Conservation (phyloP, 2,888 invertebrate genomes). For the Merodon equestris region DNA sequence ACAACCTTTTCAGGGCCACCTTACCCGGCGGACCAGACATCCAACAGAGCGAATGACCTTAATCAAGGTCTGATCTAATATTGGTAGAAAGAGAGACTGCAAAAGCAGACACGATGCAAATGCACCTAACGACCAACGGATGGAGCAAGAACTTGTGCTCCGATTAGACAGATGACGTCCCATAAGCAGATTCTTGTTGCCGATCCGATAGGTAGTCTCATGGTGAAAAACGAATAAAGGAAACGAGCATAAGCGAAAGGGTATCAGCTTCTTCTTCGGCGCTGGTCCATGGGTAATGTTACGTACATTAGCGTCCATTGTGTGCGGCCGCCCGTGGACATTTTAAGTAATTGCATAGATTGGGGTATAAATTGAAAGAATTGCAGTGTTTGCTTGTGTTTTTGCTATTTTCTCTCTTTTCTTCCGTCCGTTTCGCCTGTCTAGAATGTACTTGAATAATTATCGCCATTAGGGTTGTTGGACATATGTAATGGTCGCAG, state of each 20-base stretch:
- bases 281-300: conserved; percentile 8
- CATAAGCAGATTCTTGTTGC: conserved; percentile 44
- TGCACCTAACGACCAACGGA: conserved; percentile 52
- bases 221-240: neutral
- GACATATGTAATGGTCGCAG: conserved; percentile 27
- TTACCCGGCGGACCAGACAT: conserved; percentile 55
- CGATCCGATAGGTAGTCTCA: neutral
- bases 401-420: conserved; percentile 6
- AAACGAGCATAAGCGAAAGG: conserved; percentile 8
- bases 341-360: conserved; percentile 55
- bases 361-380: conserved; percentile 60
- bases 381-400: conserved; percentile 8
- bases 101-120: conserved; percentile 23
- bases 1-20: conserved; percentile 24
- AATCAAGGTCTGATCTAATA: conserved; percentile 68
- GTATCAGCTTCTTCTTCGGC: conserved; percentile 28
- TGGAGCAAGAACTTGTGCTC: conserved; percentile 52
- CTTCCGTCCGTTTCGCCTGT: neutral
- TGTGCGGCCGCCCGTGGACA: conserved; percentile 42
- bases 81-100: conserved; percentile 34
- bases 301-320: conserved; percentile 39
- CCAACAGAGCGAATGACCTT: conserved; percentile 67
- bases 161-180: conserved; percentile 64
- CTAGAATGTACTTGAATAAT: conserved; percentile 46
- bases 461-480: conserved; percentile 39